A percentile compares a stretch with the other conserved stretches of the same genome.
These are phyloP conservation scores for Gymnogyps californianus DNA, from an alignment of 2,113 vertebrate species.

Conservation along the genomic window DNA sequence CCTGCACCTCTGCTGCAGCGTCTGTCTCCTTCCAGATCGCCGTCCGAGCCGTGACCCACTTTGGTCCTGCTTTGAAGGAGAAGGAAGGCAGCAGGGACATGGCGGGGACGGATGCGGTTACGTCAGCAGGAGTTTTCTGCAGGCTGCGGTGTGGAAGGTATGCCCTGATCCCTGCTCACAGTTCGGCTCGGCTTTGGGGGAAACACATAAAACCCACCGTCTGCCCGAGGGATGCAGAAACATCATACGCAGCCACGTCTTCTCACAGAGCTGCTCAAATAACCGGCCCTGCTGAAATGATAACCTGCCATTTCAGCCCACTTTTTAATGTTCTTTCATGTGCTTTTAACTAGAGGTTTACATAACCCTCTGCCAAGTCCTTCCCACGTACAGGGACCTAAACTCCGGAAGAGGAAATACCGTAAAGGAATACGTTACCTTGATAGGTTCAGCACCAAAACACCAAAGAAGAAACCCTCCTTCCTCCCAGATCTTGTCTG, in stretches of 20 bases:
- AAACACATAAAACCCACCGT: neutral
- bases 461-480: neutral
- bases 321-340: rapidly evolving
- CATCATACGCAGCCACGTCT: rapidly evolving
- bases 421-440: neutral
- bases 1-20: rapidly evolving
- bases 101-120: rapidly evolving
- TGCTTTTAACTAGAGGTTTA: neutral
- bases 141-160: neutral
- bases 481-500: neutral
- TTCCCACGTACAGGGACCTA: rapidly evolving
- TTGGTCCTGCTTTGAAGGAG: neutral
- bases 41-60: neutral
- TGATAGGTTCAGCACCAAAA: neutral
- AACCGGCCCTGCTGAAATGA: neutral
- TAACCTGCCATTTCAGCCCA: neutral
- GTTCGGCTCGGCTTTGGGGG: neutral
- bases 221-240: neutral
- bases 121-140: neutral
- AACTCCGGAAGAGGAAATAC: neutral
- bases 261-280: neutral
- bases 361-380: neutral
- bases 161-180: neutral
- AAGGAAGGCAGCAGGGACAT: neutral
- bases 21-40: neutral